These are phyloP conservation scores for Drosophila funebris DNA, from an alignment of 1,140 invertebrate species.

Conservation along the genomic window DNA sequence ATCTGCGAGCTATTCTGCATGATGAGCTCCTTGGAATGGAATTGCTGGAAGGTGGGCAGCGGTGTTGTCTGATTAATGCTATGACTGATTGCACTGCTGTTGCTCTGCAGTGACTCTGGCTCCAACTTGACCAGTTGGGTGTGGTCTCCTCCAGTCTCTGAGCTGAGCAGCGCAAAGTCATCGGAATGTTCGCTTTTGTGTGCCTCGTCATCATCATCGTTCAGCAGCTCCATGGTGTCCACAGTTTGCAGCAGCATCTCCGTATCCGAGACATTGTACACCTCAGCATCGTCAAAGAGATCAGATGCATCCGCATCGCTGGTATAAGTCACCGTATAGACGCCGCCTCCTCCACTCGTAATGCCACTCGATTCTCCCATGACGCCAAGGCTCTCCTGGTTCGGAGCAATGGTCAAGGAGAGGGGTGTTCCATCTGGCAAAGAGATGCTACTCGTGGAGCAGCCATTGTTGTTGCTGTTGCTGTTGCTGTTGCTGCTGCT, in stretches of 20 bases:
- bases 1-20: conserved; percentile 83
- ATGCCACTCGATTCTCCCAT: conserved; percentile 14
- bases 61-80: conserved; percentile 87
- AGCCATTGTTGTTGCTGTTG: conserved; percentile 6
- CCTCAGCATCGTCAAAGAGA: conserved; percentile 85
- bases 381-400: conserved; percentile 31
- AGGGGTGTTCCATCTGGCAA: conserved; percentile 71
- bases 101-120: conserved; percentile 30
- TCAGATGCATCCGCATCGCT: conserved; percentile 67
- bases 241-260: conserved; percentile 87
- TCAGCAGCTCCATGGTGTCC: conserved; percentile 88
- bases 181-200: conserved; percentile 85
- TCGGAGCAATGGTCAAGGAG: conserved; percentile 71
- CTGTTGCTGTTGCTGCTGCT: conserved; percentile 25
- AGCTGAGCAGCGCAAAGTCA: conserved; percentile 65
- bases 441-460: conserved; percentile 51
- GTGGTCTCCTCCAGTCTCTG: conserved; percentile 52
- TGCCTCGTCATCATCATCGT: conserved; percentile 86
- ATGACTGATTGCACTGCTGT: conserved; percentile 5
- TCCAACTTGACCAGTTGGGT: conserved; percentile 66
- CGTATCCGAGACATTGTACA: conserved; percentile 90
- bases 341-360: conserved; percentile 50
- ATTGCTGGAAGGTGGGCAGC: conserved; percentile 91
- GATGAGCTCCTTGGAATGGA: conserved; percentile 85
- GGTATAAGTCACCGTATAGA: conserved; percentile 81